phyloP scores from a whole-genome alignment of 2,888 invertebrate species.

The Eurytoma adleriae region DNA sequence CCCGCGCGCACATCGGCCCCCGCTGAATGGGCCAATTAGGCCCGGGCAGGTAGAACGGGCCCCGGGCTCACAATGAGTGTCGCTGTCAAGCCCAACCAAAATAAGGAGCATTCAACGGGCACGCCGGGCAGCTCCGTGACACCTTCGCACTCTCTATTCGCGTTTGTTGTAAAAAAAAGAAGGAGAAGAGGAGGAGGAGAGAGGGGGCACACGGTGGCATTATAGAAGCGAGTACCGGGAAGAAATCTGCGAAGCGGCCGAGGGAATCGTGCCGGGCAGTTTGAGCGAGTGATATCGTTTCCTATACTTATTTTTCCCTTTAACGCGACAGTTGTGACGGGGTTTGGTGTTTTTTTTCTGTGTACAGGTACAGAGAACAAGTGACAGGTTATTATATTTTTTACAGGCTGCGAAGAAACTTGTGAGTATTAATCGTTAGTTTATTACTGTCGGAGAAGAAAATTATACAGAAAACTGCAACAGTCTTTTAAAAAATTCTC shows the following conservation, averaged over 20 bases:
- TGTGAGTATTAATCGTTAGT: too few species aligned
- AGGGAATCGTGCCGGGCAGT: not conserved
- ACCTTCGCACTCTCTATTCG: constrained; percentile 33
- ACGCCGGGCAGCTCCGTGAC: constrained; percentile 58
- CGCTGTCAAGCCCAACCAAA: constrained; percentile 73
- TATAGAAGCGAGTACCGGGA: constrained; percentile 25
- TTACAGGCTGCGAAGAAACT: too few species aligned
- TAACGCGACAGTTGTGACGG: not conserved
- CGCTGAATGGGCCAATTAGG: constrained; percentile 74
- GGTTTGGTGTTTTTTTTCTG: too few species aligned
- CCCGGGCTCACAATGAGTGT: constrained; percentile 67
- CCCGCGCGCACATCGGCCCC: constrained; percentile 61
- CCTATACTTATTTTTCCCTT: not conserved
- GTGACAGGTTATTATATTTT: too few species aligned
- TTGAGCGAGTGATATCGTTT: constrained; percentile 18
- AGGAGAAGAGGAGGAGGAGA: not conserved
- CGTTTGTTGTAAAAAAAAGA: constrained; percentile 13
- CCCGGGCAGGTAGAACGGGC: constrained; percentile 65
- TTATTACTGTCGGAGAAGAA: too few species aligned
- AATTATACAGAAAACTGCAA: too few species aligned
- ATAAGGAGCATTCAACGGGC: constrained; percentile 70
- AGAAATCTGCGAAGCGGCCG: constrained; percentile 31
- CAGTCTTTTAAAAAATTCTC: too few species aligned
- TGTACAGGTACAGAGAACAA: too few species aligned
- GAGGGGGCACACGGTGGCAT: not conserved